A percentile compares a stretch with the other conserved stretches of the same genome.
Evolutionary conservation across 1,140 invertebrate species (phyloP).

Genomic region (Bacillus rossius): DNA sequence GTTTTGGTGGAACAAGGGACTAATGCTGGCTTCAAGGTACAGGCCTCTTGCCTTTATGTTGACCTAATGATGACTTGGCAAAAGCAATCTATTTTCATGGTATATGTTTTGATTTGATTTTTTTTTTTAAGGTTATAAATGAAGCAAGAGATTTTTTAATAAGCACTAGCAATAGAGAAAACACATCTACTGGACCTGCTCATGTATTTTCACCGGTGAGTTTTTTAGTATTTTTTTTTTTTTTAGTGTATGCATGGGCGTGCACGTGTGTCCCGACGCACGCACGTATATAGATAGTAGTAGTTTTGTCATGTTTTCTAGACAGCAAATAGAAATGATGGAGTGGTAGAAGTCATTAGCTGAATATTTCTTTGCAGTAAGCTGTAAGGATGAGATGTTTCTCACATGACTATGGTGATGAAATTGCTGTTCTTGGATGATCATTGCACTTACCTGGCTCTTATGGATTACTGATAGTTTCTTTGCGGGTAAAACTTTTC

Average conservation of each 20-base stretch:
- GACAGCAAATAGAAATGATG: too few relatives aligned
- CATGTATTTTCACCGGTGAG: slow-evolving; percentile 72
- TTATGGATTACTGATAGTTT: too few relatives aligned
- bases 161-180: slow-evolving; percentile 33
- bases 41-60: slow-evolving; percentile 13
- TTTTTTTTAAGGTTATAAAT: slow-evolving; percentile 51
- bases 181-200: slow-evolving; percentile 32
- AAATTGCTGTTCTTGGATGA: too few relatives aligned
- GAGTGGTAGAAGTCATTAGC: too few relatives aligned
- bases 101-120: slow-evolving; percentile 17
- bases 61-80: background rate
- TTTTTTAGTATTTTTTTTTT: slow-evolving; percentile 24
- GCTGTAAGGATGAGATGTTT: too few relatives aligned
- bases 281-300: too few relatives aligned
- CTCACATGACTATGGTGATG: too few relatives aligned
- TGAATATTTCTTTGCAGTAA: too few relatives aligned
- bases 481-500: too few relatives aligned
- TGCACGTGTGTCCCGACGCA: background rate
- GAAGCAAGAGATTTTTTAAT: slow-evolving; percentile 68
- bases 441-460: too few relatives aligned
- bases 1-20: slow-evolving; percentile 82
- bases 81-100: slow-evolving; percentile 8
- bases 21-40: slow-evolving; percentile 67
- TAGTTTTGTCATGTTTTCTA: too few relatives aligned
- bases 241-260: slow-evolving; percentile 7